These are phyloP conservation scores for Podarcis siculus DNA, from an alignment of 2,797 vertebrate species.

Conservation along the genomic window DNA sequence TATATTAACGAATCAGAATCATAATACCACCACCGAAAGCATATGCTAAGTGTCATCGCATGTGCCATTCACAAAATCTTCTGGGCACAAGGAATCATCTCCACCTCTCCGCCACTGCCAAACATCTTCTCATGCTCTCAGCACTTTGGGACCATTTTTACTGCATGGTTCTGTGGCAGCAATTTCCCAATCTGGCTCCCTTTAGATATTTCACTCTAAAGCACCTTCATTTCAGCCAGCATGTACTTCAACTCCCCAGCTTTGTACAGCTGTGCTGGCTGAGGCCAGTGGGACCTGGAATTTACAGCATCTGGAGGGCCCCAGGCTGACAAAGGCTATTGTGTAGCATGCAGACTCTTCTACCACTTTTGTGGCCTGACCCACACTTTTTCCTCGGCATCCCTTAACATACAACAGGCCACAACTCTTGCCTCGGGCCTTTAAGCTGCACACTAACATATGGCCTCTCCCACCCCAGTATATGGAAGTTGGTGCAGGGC, in stretches of 20 bases:
- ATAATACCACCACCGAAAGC: too few species aligned
- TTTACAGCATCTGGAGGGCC: too few species aligned
- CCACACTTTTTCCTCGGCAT: too few species aligned
- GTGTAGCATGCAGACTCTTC: background rate
- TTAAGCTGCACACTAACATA: conserved; percentile 19
- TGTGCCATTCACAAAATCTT: background rate
- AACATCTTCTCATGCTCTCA: background rate
- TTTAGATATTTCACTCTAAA: too few species aligned
- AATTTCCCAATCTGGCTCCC: too few species aligned
- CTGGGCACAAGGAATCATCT: background rate
- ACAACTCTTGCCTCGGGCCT: background rate
- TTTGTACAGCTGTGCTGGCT: too few species aligned
- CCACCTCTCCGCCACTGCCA: background rate
- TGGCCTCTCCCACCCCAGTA: background rate
- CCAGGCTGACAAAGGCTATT: too few species aligned
- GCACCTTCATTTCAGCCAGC: too few species aligned
- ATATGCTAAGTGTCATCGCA: background rate
- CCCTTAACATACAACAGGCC: background rate
- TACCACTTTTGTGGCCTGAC: background rate
- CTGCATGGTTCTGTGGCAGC: background rate
- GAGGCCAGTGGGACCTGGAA: too few species aligned
- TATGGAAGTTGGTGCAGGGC: background rate
- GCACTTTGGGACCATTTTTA: background rate
- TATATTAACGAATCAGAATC: too few species aligned
- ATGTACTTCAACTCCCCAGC: too few species aligned